phyloP scores from a whole-genome alignment of 2,888 invertebrate species.

The Mongoloraphidia duomilia region DNA sequence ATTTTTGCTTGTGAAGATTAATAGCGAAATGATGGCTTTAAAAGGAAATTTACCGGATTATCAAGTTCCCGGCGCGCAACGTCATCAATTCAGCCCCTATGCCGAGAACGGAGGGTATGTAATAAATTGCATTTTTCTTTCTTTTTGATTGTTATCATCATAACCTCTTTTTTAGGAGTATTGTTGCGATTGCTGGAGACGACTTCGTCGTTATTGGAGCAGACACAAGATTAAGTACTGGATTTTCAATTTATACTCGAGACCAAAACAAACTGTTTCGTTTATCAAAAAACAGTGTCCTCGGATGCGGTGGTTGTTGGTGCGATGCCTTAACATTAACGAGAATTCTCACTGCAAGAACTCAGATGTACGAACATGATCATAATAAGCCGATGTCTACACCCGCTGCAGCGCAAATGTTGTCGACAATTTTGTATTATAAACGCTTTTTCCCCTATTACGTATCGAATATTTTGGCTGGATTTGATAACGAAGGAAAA shows the following conservation, averaged over 20 bases:
- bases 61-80: conserved; percentile 29
- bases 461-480: conserved; percentile 86
- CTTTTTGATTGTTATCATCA: conserved; percentile 3
- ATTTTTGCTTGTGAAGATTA: too few relatives aligned
- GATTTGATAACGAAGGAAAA: conserved; percentile 82
- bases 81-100: conserved; percentile 49
- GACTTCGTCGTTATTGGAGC: conserved; percentile 91
- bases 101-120: conserved; percentile 65
- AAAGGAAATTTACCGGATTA: conserved; percentile 29
- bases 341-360: conserved; percentile 64
- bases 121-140: conserved; percentile 6
- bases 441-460: conserved; percentile 98
- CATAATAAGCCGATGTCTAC: conserved; percentile 89
- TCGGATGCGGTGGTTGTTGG: conserved; percentile 96
- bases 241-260: conserved; percentile 80
- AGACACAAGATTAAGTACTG: conserved; percentile 84
- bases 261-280: conserved; percentile 78
- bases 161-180: conserved; percentile 49
- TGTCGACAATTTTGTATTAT: conserved; percentile 90
- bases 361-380: conserved; percentile 91
- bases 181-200: conserved; percentile 90
- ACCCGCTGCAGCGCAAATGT: conserved; percentile 86
- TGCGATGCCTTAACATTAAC: conserved; percentile 90
- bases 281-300: conserved; percentile 66
- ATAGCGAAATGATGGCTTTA: neutral